Evolutionary conservation across 2,113 vertebrate species (phyloP).

Genomic region (Xiphias gladius): DNA sequence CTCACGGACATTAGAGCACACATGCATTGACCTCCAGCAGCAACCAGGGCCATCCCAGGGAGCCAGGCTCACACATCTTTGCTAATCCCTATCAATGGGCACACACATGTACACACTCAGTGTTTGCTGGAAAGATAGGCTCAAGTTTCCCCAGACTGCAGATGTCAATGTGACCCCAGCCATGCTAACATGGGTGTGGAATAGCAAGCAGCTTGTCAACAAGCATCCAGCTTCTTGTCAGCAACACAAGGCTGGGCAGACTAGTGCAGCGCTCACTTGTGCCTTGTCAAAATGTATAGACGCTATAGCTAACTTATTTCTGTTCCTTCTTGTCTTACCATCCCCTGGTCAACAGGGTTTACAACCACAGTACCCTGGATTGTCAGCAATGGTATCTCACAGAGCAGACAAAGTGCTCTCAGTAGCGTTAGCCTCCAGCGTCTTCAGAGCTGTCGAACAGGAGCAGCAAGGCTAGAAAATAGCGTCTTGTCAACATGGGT

Average conservation of each 20-base stretch:
- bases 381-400: slow-evolving; percentile 53
- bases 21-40: slow-evolving; percentile 69
- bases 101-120: slow-evolving; percentile 54
- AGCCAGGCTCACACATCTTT: slow-evolving; percentile 50
- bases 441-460: slow-evolving; percentile 41
- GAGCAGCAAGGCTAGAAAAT: slow-evolving; percentile 33
- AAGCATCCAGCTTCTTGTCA: slow-evolving; percentile 63
- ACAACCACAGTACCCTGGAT: slow-evolving; percentile 6
- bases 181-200: slow-evolving; percentile 63
- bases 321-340: slow-evolving; percentile 25
- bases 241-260: slow-evolving; percentile 17
- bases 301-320: slow-evolving; percentile 46
- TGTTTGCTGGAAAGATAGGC: slow-evolving; percentile 74
- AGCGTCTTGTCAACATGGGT: slow-evolving; percentile 51
- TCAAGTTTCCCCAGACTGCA: slow-evolving; percentile 70
- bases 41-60: slow-evolving; percentile 65
- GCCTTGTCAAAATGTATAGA: slow-evolving; percentile 64
- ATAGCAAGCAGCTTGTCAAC: slow-evolving; percentile 77
- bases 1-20: slow-evolving; percentile 48
- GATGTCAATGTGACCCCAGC: slow-evolving; percentile 76
- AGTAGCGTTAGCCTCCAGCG: not conserved
- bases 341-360: slow-evolving; percentile 29
- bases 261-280: not conserved
- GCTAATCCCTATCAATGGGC: slow-evolving; percentile 75
- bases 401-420: slow-evolving; percentile 35